Evolutionary conservation across 92 coral and sea anemone species (phyloP), one percentile per base, ranked within the genome.

Genomic region (Anthopleura xanthogrammica): DNA sequence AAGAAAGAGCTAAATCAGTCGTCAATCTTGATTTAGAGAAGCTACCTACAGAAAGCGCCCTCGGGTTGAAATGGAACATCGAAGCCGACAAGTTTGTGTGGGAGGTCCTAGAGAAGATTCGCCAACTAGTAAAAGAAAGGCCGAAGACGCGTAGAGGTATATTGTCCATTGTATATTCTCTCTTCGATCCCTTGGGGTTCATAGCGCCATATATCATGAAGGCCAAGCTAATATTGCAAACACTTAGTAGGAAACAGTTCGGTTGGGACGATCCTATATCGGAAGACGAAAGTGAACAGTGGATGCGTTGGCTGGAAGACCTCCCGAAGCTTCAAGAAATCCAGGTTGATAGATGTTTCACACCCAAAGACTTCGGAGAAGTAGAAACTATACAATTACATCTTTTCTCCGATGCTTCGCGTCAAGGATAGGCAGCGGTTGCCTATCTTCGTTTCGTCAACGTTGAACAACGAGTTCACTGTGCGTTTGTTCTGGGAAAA

Each of bases 1-100:
- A 77, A 41, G 89, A 91, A 60, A 75, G 89, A 58, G 89, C 91
- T 17, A 79, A 85, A 23, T 91, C 89, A n/a, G 83, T 88, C 20
- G 80, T 85, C 52, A 88, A 88, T 50, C 79, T 91, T 84, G 89
- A 88, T 24, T 50, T 83, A 8, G 87, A 86, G 54, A 82, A 75
- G 68, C 57, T 83, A 40, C 87, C 91, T 3, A 83, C 29, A 57
- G 80, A 76, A 20, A 41, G 80, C 43, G 90, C 90, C 55, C 79
- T 87, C 42, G 86, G 90, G 22, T 13, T 82, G 72, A 82, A 87
- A 83, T 87, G 90, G 86, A 87, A 77, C 36, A 79, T 77, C 7
- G 86, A 82, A 72, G 86, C 68, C 4, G 90, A 87, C 83, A 87
- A 82, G 40, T 82, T 87, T n/a, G 77, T 82, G 2, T 87, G 79